Evolutionary conservation across 2,797 vertebrate species (phyloP), one percentile per base, ranked within the genome.

Genomic region (Pygocentrus nattereri): DNA sequence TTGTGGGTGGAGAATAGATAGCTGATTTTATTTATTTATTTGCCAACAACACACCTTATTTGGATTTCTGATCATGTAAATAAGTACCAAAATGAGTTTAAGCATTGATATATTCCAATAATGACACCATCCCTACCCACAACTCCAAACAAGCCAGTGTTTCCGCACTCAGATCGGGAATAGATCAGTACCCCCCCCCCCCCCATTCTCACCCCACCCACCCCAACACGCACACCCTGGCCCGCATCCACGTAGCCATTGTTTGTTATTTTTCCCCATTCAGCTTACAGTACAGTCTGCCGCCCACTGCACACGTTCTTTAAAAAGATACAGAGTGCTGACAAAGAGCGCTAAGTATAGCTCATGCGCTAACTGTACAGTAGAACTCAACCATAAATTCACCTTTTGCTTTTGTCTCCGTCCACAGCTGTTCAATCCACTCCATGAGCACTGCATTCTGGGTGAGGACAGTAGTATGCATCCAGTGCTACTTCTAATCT

Each of bases 221-320:
- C 18, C 44, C 64, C 4, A 21, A 2, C 8, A 73, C 62, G 58
- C 47, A 25, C 72, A 58, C n/a, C 67, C 56, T 62, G 27, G 77
- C 64, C 54, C 31, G 52, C 41, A 81, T 54, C 18, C 13, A 62
- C 21, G 16, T 25, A 49, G n/a, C 52, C 15, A 58, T 70, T 34
- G 73, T 71, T 76, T 76, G 80, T 81, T 76, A 71, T 76, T 76
- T 21, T 81, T 61, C 52, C 74, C 41, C 27, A 59, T 70, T 81
- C 56, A 16, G 27, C 54, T 76, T 59, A 50, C 27, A 34, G 50
- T 23, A 52, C 38, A 25, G 56, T 81, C 41, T 69, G 44, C 27
- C 34, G 52, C 64, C 49, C 31, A 58, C 58, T 19, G 16, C 71
- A 19, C 30, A 54, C 15, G 6, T 58, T 15, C 54, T 70, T 61